Conservation (phyloP, 1,140 invertebrate species). For the Brevipalpus yothersi region DNA sequence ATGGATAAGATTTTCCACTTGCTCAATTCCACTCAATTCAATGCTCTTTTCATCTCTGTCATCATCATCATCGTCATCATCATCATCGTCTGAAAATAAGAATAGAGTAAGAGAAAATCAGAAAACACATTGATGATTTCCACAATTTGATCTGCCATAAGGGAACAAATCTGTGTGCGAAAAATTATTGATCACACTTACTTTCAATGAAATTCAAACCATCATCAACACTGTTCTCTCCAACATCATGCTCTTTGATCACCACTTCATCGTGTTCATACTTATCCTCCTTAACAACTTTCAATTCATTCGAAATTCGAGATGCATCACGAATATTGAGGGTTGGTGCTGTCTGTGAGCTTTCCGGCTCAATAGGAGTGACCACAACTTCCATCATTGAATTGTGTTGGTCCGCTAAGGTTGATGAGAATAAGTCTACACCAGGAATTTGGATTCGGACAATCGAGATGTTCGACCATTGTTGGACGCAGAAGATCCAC, state of each 20-base stretch:
- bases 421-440: background rate
- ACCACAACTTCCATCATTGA: background rate
- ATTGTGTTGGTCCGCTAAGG: background rate
- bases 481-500: background rate
- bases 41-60: too few species aligned
- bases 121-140: too few species aligned
- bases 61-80: too few species aligned
- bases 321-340: background rate
- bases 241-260: background rate
- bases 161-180: too few species aligned
- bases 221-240: background rate
- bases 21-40: too few species aligned
- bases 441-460: background rate
- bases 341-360: background rate
- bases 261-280: background rate
- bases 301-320: background rate
- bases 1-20: too few species aligned
- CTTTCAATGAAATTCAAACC: background rate
- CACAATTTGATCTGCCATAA: too few species aligned
- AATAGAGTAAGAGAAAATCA: too few species aligned
- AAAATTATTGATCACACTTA: background rate
- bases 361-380: background rate
- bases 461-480: slow-evolving; percentile 2
- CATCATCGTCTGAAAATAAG: too few species aligned
- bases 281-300: background rate